Base-by-base conservation (phyloP, 1,140 invertebrate species). In the Drosophila subpulchrella region DNA sequence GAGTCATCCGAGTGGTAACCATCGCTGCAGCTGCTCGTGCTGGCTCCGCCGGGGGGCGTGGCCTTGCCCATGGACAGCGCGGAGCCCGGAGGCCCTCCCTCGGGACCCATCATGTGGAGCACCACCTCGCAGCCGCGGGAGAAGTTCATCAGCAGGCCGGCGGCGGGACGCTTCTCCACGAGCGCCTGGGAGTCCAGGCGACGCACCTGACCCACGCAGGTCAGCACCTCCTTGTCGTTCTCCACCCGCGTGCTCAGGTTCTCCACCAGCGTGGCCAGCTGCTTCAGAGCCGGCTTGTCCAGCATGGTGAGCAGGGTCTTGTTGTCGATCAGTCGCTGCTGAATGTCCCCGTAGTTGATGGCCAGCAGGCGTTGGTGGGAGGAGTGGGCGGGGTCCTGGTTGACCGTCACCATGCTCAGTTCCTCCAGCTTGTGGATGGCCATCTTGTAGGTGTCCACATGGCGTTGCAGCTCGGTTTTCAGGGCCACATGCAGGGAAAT, bases 311-410 rank as follows among this genome's bases (percentile, higher is more conserved):
- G 93, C 24, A 98, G 92, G 0, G 96, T 97, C 92, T 98, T 97
- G 93, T 98, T 98, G 93, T 98, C 97, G 77, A 98, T 98, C 15
- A 98, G 93, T 5, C 98, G 93, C 68, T 97, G 95, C 92, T 98
- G 97, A 17, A 96, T 96, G 81, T 97, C 96, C 6, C 94, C 94
- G 83, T 97, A 95, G 42, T 95, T 95, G 27, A 98, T 94, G 44
- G 96, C 96, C 59, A 98, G 93, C 34, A 98, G 95, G 36, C 97
- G 93, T 93, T 98, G 98, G 93, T 98, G 98, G 17, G 97, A 97
- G 0, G 97, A 96, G 47, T 96, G 95, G 0, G 97, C 96, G 13
- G 97, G 97, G 34, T 97, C 97, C 78, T 96, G 96, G 58, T 95
- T 95, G 60, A 96, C 94, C 8, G 94, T 95, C 41, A 94, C 93